These are phyloP conservation scores for Lophotriccus pileatus DNA, from an alignment of 2,797 vertebrate genomes.

Conservation along the genomic window DNA sequence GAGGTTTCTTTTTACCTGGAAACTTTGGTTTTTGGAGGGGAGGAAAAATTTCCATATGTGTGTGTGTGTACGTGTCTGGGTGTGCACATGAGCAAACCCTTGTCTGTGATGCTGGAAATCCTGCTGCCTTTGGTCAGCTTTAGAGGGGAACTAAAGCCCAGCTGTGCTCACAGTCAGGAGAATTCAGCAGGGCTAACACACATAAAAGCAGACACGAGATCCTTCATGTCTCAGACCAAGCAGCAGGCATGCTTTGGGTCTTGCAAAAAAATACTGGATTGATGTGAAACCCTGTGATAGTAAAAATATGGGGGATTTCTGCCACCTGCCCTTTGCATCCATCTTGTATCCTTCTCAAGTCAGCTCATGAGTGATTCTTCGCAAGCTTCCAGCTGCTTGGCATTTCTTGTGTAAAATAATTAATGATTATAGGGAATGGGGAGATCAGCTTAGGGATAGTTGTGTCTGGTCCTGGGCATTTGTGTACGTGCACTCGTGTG, in stretches of 20 bases:
- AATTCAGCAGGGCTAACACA: constrained; percentile 26
- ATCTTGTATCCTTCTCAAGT: neutral
- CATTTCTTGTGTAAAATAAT: constrained; percentile 54
- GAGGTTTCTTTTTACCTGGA: neutral
- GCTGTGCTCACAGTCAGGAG: constrained; percentile 1
- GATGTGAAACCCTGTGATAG: constrained; percentile 1
- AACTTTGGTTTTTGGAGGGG: neutral
- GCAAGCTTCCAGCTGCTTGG: constrained; percentile 32
- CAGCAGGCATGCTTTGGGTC: constrained; percentile 28
- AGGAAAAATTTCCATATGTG: neutral
- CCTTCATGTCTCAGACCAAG: constrained; percentile 51
- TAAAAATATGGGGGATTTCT: constrained; percentile 38
- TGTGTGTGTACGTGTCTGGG: neutral
- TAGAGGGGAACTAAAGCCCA: constrained; percentile 17
- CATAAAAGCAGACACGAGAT: constrained; percentile 43
- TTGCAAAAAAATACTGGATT: neutral
- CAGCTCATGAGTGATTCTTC: neutral
- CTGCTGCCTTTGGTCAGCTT: constrained; percentile 33
- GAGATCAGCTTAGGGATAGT: neutral
- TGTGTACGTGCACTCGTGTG: rapidly evolving
- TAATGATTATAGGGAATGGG: constrained; percentile 9
- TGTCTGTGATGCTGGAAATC: neutral
- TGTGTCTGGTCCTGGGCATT: neutral
- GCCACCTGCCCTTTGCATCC: constrained; percentile 38
- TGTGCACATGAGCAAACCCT: neutral